Conservation (phyloP, 2,888 invertebrate genomes). For the Stenchaetothrips biformis region DNA sequence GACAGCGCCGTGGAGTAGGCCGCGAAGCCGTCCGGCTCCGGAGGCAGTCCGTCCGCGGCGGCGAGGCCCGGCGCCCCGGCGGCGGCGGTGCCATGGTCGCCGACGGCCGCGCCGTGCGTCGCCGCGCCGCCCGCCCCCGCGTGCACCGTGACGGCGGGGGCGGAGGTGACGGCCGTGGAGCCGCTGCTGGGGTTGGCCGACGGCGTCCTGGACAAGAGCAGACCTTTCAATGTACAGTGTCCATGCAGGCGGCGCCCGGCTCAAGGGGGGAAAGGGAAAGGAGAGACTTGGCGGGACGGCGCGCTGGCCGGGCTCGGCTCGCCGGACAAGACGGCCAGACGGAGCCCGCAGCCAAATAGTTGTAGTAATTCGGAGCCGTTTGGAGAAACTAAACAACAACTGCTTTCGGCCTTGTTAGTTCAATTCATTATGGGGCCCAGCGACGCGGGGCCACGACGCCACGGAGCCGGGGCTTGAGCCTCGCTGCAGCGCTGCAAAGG, state of each 20-base stretch:
- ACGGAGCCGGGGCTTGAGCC: too few species aligned
- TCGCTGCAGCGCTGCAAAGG: too few species aligned
- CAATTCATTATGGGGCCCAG: constrained; percentile 8
- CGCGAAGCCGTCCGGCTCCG: constrained; percentile 9
- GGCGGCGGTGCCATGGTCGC: not conserved
- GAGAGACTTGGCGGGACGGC: not conserved
- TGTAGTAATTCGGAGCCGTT: not conserved
- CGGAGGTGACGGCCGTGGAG: not conserved
- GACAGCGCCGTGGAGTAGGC: constrained; percentile 7
- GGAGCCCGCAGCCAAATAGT: not conserved
- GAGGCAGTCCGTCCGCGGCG: constrained; percentile 8
- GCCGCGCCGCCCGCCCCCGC: not conserved
- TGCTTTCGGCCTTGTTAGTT: constrained; percentile 18
- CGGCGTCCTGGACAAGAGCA: not conserved
- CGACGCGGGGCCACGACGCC: too few species aligned
- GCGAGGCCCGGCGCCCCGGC: not conserved
- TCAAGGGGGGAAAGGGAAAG: not conserved
- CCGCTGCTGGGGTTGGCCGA: not conserved
- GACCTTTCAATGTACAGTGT: too few species aligned
- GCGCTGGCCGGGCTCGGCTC: too few species aligned
- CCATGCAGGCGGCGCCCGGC: too few species aligned
- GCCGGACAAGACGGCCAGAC: not conserved
- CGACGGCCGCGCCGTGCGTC: not conserved
- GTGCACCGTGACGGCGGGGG: not conserved
- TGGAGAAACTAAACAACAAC: constrained; percentile 12